A percentile compares a stretch with the other conserved stretches of the same genome.
phyloP scores from a whole-genome alignment of 1,140 invertebrate genomes.

The Pseudobourletiella spinata region DNA sequence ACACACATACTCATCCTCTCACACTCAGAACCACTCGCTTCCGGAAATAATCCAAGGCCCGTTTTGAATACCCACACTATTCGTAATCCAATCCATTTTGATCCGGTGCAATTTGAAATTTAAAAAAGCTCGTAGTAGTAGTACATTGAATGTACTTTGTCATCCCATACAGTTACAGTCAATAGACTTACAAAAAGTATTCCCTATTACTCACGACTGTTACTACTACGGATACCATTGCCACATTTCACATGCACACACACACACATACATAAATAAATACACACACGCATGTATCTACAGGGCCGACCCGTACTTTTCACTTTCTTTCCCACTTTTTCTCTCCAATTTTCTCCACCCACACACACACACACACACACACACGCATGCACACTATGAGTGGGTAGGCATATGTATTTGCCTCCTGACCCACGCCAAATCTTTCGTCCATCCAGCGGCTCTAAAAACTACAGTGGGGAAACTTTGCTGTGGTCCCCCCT shows the following conservation, averaged over 20 bases:
- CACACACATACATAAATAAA: no score
- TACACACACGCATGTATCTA: no score
- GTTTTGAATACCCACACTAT: slow-evolving; percentile 11
- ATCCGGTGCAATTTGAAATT: slow-evolving; percentile 21
- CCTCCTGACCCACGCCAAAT: no score
- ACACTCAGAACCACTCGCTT: slow-evolving; percentile 3
- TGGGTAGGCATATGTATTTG: no score
- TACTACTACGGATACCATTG: not conserved
- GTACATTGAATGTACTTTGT: no score
- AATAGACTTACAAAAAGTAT: not conserved
- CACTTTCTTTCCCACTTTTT: no score
- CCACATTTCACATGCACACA: not conserved
- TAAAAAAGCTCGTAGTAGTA: slow-evolving; percentile 11
- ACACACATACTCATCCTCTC: not conserved
- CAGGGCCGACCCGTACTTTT: no score
- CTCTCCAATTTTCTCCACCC: not conserved
- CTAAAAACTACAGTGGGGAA: no score
- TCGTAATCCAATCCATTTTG: slow-evolving; percentile 21
- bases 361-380: not conserved
- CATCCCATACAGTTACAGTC: no score
- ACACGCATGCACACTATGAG: no score
- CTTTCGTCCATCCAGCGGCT: no score
- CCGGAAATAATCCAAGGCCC: slow-evolving; percentile 21
- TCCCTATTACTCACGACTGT: not conserved
- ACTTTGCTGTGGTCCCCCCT: no score